A percentile compares a stretch with the other conserved stretches of the same genome.
Evolutionary conservation across 2,888 invertebrate genomes (phyloP).

Genomic region (Digitonthophagus gazella): DNA sequence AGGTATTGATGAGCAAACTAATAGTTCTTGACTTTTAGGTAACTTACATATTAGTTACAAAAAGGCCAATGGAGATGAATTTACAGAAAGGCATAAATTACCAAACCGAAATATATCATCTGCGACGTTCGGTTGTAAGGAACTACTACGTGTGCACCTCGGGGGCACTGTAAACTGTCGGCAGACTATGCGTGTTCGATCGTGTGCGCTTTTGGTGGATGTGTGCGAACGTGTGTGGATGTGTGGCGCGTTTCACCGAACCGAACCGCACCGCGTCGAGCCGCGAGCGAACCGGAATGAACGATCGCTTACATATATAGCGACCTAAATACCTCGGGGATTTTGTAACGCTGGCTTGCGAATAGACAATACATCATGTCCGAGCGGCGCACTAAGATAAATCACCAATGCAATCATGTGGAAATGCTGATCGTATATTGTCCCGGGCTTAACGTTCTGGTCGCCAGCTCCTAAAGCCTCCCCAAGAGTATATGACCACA

Average conservation of each 20-base stretch:
- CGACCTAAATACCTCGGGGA: constrained; percentile 50
- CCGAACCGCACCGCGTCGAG: constrained; percentile 12
- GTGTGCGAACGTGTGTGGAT: constrained; percentile 7
- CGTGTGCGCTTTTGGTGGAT: constrained; percentile 4
- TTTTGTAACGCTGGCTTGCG: constrained; percentile 50
- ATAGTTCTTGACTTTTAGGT: too few relatives aligned
- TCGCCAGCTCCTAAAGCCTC: constrained; percentile 18
- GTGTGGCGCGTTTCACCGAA: constrained; percentile 8
- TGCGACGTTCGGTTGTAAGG: background rate
- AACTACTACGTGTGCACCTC: background rate
- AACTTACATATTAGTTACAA: too few relatives aligned
- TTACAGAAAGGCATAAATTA: background rate
- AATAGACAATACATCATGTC: constrained; percentile 52
- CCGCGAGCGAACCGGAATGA: constrained; percentile 34
- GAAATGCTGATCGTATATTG: constrained; percentile 42
- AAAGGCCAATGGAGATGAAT: background rate
- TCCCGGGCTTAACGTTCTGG: constrained; percentile 22
- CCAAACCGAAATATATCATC: background rate
- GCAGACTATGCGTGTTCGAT: background rate
- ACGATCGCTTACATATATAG: constrained; percentile 37
- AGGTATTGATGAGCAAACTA: too few relatives aligned
- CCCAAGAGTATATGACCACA: background rate
- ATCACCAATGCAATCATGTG: constrained; percentile 50
- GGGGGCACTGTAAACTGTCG: background rate
- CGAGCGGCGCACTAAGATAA: constrained; percentile 48